Evolutionary conservation across 35 echinoderm and acorn worm species (phyloP).

Genomic region (Ophioderma brevispina): DNA sequence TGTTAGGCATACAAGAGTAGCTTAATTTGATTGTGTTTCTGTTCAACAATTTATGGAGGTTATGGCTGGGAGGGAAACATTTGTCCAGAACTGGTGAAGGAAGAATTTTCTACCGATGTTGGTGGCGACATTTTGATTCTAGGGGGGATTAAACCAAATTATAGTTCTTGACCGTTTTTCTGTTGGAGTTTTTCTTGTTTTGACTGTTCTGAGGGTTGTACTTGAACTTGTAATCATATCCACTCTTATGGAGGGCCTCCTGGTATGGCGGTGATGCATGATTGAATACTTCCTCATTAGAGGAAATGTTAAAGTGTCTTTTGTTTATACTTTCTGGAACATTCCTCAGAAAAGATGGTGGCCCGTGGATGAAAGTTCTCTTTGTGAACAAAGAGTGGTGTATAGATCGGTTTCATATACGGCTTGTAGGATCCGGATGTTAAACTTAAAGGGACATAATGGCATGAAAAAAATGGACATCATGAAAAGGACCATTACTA

Average conservation of each 20-base stretch:
- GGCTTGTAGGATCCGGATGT: too few species aligned
- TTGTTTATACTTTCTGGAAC: constrained; percentile 14
- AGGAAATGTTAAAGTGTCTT: constrained; percentile 6
- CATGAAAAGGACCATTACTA: too few species aligned
- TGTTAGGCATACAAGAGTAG: constrained; percentile 30
- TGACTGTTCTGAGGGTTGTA: background rate
- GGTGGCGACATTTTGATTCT: constrained; percentile 5
- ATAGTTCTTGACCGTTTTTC: background rate
- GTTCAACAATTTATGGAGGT: constrained; percentile 22
- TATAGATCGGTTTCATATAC: too few species aligned
- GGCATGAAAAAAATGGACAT: too few species aligned
- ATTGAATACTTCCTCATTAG: constrained; percentile 12
- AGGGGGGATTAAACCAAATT: constrained; percentile 64
- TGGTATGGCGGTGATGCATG: constrained; percentile 10
- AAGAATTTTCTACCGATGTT: constrained; percentile 51
- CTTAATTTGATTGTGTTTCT: constrained; percentile 8
- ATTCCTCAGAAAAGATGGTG: background rate
- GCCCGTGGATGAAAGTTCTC: too few species aligned
- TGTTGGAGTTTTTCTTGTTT: background rate
- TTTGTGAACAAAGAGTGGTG: too few species aligned
- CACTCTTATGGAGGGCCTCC: background rate
- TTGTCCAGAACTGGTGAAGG: constrained; percentile 23
- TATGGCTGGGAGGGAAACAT: constrained; percentile 5
- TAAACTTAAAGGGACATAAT: too few species aligned
- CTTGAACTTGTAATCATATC: background rate